Base-by-base conservation (phyloP, 2,888 invertebrate genomes). In the Dermolepida albohirtum region DNA sequence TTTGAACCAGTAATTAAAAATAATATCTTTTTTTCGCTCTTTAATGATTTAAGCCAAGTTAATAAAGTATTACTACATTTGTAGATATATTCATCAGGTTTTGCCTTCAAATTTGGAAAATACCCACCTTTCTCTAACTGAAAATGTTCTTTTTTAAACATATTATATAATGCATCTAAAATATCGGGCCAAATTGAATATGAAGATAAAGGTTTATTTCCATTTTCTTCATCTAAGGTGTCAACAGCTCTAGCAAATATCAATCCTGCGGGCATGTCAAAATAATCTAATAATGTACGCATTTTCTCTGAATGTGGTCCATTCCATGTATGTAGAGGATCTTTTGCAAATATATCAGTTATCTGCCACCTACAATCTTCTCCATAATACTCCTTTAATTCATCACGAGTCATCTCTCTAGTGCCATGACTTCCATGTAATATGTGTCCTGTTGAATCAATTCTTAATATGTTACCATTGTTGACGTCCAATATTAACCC, bases 1-100 rank as follows among this genome's bases (percentile, higher is more conserved):
- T 90, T 86, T 0, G 93, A 92, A 1, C 92, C 92, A 1, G 93
- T 93, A 14, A 93, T 83, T 5, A 93, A 82, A 79, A 90, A 92
- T 2, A 89, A 83, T 55, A 84, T 83, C 74, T 89, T 89, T 0
- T 85, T 84, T 40, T 82, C 78, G 41, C 83, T 74, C 66, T 84
- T 87, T 29, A 92, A 74, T 43, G 86, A 79, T 72, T 82, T 82
- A 10, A 93, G 80, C 91, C 91, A 92, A 5, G 84, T 75, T 0
- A 88, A 74, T 5, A 88, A 81, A 51, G 83, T 76, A 0, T 80
- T 74, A 57, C 84, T 85, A 70, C 88, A 89, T 74, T 86, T 86
- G 29, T 87, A 83, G 40, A 91, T 84, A 78, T 88, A 93, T 54
- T 86, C 84, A 1, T 84, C 80, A 0, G 89, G 88, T 55, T 89